phyloP scores from a whole-genome alignment of 2,888 invertebrate species.

The Agriopis aurantiaria region DNA sequence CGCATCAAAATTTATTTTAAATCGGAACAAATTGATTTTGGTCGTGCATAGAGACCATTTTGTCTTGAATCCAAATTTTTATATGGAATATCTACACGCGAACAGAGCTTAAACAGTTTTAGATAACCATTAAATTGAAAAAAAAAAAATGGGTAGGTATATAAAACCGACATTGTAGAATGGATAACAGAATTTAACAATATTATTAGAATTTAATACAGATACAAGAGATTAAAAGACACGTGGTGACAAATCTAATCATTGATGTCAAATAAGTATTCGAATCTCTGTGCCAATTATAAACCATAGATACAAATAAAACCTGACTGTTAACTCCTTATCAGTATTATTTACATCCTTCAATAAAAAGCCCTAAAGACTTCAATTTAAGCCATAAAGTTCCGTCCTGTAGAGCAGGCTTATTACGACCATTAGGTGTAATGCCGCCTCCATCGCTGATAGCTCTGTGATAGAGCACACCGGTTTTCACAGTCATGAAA shows the following conservation, averaged over 20 bases:
- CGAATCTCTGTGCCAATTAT: not conserved
- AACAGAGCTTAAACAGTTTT: too few relatives aligned
- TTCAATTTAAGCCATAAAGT: slow-evolving; percentile 21
- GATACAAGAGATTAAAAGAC: not conserved
- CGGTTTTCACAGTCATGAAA: slow-evolving; percentile 33
- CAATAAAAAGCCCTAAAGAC: slow-evolving; percentile 10
- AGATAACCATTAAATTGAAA: slow-evolving; percentile 23
- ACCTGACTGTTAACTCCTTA: not conserved
- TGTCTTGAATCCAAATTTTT: slow-evolving; percentile 56
- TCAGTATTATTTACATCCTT: not conserved
- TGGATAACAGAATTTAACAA: not conserved
- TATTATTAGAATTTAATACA: not conserved
- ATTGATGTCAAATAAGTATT: not conserved
- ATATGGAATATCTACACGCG: slow-evolving; percentile 54
- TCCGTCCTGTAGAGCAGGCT: slow-evolving; percentile 15
- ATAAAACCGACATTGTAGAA: not conserved
- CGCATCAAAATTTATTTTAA: slow-evolving; percentile 52
- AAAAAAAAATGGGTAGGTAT: slow-evolving; percentile 9
- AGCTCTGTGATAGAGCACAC: slow-evolving; percentile 38
- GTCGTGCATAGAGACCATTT: slow-evolving; percentile 62
- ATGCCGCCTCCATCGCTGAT: slow-evolving; percentile 44
- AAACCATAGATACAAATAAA: not conserved
- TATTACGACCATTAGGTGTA: slow-evolving; percentile 33
- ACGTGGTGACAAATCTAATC: not conserved
- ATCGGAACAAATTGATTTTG: slow-evolving; percentile 71